Evolutionary conservation across 2,888 invertebrate species (phyloP).

Genomic region (Ormyrus pomaceus): DNA sequence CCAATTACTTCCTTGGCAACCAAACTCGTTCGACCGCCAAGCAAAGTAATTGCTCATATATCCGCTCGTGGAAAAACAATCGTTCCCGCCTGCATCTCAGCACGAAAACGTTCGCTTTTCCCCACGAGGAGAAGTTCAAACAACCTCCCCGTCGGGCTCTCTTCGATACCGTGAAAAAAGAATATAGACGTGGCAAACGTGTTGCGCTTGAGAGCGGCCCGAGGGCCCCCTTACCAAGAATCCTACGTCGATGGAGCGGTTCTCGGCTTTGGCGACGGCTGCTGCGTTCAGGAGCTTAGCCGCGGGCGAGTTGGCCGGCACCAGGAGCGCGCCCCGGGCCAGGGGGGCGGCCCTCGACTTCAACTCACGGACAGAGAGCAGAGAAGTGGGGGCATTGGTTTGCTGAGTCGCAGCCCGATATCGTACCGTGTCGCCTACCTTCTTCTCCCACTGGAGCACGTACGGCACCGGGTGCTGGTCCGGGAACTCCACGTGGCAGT

Average conservation of each 20-base stretch:
- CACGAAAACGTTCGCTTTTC: no score
- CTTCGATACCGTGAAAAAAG: no score
- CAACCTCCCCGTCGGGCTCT: no score
- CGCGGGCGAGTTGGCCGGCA: constrained; percentile 61
- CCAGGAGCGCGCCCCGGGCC: constrained; percentile 64
- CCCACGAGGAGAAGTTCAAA: no score
- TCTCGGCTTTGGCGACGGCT: constrained; percentile 45
- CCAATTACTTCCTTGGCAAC: no score
- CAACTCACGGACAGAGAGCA: constrained; percentile 76
- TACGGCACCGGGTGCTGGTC: constrained; percentile 97
- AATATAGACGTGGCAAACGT: no score
- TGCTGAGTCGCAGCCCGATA: constrained; percentile 76
- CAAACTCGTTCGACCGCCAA: no score
- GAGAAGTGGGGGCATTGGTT: constrained; percentile 62
- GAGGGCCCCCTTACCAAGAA: constrained; percentile 53
- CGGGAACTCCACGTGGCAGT: constrained; percentile 98
- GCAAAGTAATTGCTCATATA: no score
- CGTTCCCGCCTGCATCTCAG: no score
- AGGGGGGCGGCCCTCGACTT: constrained; percentile 68
- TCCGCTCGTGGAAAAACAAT: no score
- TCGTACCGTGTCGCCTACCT: constrained; percentile 98
- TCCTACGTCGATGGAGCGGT: constrained; percentile 57
- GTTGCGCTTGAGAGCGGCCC: no score
- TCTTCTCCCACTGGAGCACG: constrained; percentile 99
- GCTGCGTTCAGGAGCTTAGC: constrained; percentile 60